Base-by-base conservation (phyloP, 2,888 invertebrate genomes). In the Ectemnius continuus region DNA sequence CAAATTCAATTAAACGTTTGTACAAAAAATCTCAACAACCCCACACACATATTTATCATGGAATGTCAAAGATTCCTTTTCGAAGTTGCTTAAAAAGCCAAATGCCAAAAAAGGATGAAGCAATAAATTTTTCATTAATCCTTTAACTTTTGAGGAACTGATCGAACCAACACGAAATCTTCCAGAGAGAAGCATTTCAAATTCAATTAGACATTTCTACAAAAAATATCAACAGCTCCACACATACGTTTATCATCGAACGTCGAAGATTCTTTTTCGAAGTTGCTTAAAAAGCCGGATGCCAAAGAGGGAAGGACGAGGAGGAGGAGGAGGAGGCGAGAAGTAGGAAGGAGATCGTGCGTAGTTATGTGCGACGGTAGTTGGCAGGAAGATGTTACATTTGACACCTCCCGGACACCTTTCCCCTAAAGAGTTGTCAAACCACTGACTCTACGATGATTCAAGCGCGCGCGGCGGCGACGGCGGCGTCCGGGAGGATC, bases 371-470 rank as follows among this genome's bases (percentile, higher is more conserved):
- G 86, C 86, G 74, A 84, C 89, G 75, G 89, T 88, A 89, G 88
- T 89, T 89, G 88, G 84, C 89, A 80, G 84, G 81, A 81, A 83
- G 82, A 85, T 88, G 89, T 81, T 87, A 89, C 86, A 88, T 90
- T 89, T 88, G 89, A 87, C 90, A 89, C 88, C 87, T 83, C 75
- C 69, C 14, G n/a, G 16, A 78, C 74, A 23, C 23, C 23, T 75
- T 70, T 75, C 63, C 70, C 59, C 70, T 81, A 83, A 83, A 83
- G 84, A 81, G 82, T 83, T 82, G 86, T 84, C 87, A 83, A 85
- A 85, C 84, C 79, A 82, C 80, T 85, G 76, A 67, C 82, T 80
- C 81, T 81, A 58, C 69, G 76, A 61, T 75, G 81, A 78, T 64
- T 79, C 79, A 56, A 56, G 56, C 57, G 61, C 69, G 68, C 71